A percentile compares a stretch with the other conserved stretches of the same genome.
These are phyloP conservation scores for Calameuta pallipes DNA, from an alignment of 2,888 invertebrate species.

Conservation along the genomic window DNA sequence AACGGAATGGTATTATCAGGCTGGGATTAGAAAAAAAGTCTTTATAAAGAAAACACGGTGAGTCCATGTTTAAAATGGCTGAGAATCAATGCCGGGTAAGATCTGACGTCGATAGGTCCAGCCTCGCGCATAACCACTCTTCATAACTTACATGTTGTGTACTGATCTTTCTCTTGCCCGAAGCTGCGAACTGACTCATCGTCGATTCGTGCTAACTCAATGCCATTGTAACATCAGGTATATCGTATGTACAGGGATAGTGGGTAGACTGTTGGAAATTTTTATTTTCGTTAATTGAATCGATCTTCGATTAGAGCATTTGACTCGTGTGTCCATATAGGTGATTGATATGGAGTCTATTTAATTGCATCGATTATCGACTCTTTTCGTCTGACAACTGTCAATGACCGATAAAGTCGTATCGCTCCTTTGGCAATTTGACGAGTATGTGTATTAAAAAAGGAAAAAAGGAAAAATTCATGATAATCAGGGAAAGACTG, in stretches of 20 bases:
- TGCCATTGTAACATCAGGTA: not conserved
- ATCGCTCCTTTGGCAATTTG: not conserved
- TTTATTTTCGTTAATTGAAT: not conserved
- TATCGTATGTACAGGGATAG: too few species aligned
- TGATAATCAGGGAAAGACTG: not conserved
- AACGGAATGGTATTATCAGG: not conserved
- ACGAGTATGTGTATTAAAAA: not conserved
- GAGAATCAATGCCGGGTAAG: not conserved
- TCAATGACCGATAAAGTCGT: not conserved
- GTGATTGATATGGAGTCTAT: not conserved
- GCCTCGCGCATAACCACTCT: constrained; percentile 2
- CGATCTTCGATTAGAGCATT: not conserved
- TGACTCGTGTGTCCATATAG: not conserved
- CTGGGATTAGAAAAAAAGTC: not conserved
- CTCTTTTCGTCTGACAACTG: not conserved
- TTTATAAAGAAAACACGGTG: not conserved
- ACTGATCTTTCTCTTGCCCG: constrained; percentile 27
- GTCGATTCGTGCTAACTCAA: not conserved
- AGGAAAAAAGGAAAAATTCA: not conserved
- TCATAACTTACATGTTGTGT: constrained; percentile 39
- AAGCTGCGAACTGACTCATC: not conserved
- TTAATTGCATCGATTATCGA: not conserved
- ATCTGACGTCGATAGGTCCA: constrained; percentile 8
- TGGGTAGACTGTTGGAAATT: not conserved
- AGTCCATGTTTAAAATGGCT: not conserved